phyloP scores from a whole-genome alignment of 92 coral and sea anemone species.

The Heteractis magnifica region DNA sequence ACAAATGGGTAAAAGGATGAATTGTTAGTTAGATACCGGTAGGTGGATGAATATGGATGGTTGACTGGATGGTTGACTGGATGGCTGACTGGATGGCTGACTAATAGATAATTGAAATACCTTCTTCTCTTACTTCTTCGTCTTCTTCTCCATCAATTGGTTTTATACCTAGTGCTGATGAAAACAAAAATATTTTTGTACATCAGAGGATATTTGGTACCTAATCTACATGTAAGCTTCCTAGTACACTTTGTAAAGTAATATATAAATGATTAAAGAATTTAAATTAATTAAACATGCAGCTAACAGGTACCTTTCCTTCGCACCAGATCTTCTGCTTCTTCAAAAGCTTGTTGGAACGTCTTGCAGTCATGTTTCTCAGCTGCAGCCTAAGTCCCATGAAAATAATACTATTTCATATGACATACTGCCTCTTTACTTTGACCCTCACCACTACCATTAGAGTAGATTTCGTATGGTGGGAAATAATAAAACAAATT shows the following conservation, averaged over 20 bases:
- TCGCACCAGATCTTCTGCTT: slow-evolving; percentile 61
- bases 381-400: slow-evolving; percentile 22
- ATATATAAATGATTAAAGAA: too few species aligned
- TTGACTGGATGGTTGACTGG: not conserved
- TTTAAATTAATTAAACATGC: not conserved
- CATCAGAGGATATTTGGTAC: too few species aligned
- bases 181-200: not conserved
- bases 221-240: too few species aligned
- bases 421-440: too few species aligned
- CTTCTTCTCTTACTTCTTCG: not conserved
- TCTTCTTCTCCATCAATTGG: not conserved
- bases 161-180: not conserved
- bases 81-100: not conserved
- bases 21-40: not conserved
- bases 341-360: slow-evolving; percentile 34
- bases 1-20: not conserved
- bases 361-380: not conserved
- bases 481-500: too few species aligned
- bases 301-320: slow-evolving; percentile 46
- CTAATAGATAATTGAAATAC: not conserved
- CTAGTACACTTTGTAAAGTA: too few species aligned
- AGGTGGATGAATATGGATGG: not conserved
- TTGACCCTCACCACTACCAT: not conserved
- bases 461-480: too few species aligned
- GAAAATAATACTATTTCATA: not conserved